Evolutionary conservation across 1,140 invertebrate species (phyloP).

Genomic region (Caenorhabditis remanei): DNA sequence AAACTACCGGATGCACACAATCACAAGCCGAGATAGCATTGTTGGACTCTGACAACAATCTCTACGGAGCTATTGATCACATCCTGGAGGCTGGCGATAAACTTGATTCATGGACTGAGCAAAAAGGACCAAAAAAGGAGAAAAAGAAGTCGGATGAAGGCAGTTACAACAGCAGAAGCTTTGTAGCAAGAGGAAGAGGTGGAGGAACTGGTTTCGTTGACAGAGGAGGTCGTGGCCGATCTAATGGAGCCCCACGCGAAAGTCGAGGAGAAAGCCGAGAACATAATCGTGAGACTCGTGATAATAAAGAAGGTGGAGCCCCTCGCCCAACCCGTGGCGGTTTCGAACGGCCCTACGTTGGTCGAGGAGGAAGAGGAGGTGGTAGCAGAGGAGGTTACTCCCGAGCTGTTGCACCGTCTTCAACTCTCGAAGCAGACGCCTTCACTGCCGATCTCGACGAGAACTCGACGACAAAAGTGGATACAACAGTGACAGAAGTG

Average conservation of each 20-base stretch:
- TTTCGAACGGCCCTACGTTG: conserved; percentile 13
- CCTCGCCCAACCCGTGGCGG: conserved; percentile 11
- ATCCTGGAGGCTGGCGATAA: conserved; percentile 55
- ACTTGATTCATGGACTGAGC: conserved; percentile 64
- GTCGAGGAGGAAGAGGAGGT: conserved; percentile 9
- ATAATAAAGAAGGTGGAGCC: conserved; percentile 34
- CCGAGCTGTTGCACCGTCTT: conserved; percentile 28
- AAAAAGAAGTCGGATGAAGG: conserved; percentile 63
- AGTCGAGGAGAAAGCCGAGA: conserved; percentile 12
- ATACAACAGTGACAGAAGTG: conserved; percentile 25
- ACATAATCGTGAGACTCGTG: background rate
- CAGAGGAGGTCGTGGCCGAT: conserved; percentile 50
- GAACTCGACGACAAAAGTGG: conserved; percentile 32
- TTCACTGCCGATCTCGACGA: conserved; percentile 29
- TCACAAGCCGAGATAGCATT: conserved; percentile 62
- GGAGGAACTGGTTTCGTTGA: conserved; percentile 41
- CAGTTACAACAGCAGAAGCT: conserved; percentile 2
- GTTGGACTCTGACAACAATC: conserved; percentile 59
- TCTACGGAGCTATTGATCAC: conserved; percentile 56
- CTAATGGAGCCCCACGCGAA: conserved; percentile 15
- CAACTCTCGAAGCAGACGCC: conserved; percentile 18
- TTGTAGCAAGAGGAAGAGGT: conserved; percentile 49
- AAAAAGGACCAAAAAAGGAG: conserved; percentile 59
- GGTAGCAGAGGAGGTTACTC: conserved; percentile 38
- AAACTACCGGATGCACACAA: conserved; percentile 61